Evolutionary conservation across 2,888 invertebrate genomes (phyloP).

Genomic region (Drosophila neotestacea): DNA sequence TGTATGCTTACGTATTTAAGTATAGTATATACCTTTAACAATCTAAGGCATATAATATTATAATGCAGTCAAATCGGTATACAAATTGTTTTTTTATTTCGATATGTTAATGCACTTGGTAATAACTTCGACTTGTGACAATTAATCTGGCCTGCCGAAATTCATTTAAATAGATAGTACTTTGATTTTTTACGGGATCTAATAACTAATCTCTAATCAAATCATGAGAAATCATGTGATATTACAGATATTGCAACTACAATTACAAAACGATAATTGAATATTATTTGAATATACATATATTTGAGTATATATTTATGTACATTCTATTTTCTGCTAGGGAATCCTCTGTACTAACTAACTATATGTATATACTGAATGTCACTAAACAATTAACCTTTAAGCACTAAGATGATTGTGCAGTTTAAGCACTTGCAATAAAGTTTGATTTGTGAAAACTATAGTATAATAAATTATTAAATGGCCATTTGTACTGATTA

Average conservation of each 20-base stretch:
- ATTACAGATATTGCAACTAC: slow-evolving; percentile 16
- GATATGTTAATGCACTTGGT: neutral
- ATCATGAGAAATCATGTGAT: slow-evolving; percentile 1
- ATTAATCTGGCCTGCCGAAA: slow-evolving; percentile 1
- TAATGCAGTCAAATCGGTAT: neutral
- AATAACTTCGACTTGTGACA: neutral
- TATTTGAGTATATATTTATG: slow-evolving; percentile 14
- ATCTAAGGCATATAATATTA: neutral
- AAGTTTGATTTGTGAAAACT: slow-evolving; percentile 8
- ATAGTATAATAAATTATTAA: slow-evolving; percentile 8
- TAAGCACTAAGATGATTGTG: slow-evolving; percentile 16
- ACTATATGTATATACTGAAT: slow-evolving; percentile 10
- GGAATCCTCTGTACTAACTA: slow-evolving; percentile 5
- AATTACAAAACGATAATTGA: slow-evolving; percentile 7
- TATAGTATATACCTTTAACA: slow-evolving; percentile 13
- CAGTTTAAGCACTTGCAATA: slow-evolving; percentile 13
- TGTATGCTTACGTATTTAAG: slow-evolving; percentile 1
- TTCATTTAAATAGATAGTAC: neutral
- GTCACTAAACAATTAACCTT: slow-evolving; percentile 24
- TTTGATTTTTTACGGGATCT: neutral
- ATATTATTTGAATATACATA: neutral
- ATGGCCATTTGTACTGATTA: neutral
- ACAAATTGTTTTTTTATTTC: neutral
- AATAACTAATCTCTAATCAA: slow-evolving; percentile 10
- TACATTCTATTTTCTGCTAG: slow-evolving; percentile 22